phyloP scores from a whole-genome alignment of 1,140 invertebrate species.

The Drosophila gunungcola region DNA sequence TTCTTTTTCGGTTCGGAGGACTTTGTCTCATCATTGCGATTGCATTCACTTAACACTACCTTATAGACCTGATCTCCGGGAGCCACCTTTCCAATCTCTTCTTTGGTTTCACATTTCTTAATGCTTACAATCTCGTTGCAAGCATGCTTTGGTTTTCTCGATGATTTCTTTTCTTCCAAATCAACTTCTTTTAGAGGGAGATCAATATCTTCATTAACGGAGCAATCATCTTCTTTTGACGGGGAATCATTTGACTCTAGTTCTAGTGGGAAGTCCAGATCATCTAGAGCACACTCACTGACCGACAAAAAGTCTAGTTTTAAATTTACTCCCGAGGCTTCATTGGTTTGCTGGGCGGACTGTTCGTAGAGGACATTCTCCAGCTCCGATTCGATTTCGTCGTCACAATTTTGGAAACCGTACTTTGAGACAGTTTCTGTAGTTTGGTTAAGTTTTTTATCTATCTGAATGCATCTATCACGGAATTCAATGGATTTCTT shows the following conservation, averaged over 20 bases:
- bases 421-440: not conserved
- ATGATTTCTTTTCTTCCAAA: not conserved
- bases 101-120: conserved; percentile 9
- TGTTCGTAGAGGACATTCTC: conserved; percentile 40
- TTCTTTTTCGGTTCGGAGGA: not conserved
- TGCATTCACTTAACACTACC: conserved; percentile 51
- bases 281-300: not conserved
- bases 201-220: no score
- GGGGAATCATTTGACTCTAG: not conserved
- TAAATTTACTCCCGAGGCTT: not conserved
- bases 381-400: conserved; percentile 30
- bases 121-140: conserved; percentile 12
- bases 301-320: conserved; percentile 4
- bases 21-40: conserved; percentile 20
- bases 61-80: conserved; percentile 50
- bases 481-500: conserved; percentile 53
- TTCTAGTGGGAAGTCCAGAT: not conserved
- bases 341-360: not conserved
- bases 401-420: conserved; percentile 1
- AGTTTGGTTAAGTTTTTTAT: conserved; percentile 14
- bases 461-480: conserved; percentile 46
- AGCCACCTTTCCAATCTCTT: conserved; percentile 29
- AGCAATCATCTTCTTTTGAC: not conserved
- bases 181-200: not conserved
- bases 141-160: not conserved